phyloP scores from a whole-genome alignment of 92 coral and sea anemone genomes.

The Hydrozoanthus gracilis region DNA sequence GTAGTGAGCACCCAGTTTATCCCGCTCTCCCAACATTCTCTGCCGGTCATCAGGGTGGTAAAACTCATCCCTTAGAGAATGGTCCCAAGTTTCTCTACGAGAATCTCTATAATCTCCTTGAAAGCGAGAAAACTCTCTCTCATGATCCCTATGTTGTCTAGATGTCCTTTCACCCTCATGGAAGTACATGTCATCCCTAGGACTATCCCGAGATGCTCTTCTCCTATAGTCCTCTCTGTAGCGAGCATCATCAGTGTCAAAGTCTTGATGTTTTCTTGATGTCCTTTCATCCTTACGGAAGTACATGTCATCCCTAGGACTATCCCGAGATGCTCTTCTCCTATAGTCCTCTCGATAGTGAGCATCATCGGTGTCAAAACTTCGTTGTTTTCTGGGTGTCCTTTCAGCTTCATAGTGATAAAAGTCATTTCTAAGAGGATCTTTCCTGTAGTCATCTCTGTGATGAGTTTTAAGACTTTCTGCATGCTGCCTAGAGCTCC shows the following conservation, averaged over 20 bases:
- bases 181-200: neutral
- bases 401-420: too few species aligned
- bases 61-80: constrained; percentile 5
- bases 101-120: constrained; percentile 6
- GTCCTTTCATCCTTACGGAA: too few species aligned
- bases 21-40: neutral
- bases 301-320: neutral
- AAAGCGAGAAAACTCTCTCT: neutral
- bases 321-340: neutral
- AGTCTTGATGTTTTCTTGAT: too few species aligned
- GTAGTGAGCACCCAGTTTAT: neutral
- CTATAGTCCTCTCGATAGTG: neutral
- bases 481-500: neutral
- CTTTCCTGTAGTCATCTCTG: neutral
- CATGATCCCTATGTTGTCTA: neutral
- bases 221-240: neutral
- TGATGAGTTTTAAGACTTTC: neutral
- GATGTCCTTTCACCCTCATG: neutral
- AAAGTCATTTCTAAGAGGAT: too few species aligned
- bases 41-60: neutral
- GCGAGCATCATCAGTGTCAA: neutral
- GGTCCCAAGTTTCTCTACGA: constrained; percentile 10
- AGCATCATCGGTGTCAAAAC: neutral
- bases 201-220: neutral
- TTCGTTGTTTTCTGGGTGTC: too few species aligned